Evolutionary conservation across 2,888 invertebrate genomes (phyloP).

Genomic region (Drosophila niveifrons): DNA sequence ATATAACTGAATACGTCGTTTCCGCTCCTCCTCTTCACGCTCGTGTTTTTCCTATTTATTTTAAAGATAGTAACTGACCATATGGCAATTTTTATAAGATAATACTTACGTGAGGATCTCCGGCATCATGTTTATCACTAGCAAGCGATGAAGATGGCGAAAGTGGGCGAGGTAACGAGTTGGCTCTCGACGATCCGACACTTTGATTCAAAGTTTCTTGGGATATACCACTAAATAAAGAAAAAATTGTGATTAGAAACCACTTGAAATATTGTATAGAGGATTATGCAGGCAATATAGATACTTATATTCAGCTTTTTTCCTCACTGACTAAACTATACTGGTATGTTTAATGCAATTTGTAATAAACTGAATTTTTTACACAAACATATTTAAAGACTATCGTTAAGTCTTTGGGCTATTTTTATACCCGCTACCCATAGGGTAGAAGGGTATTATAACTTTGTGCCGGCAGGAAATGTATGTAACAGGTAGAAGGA

Average conservation of each 20-base stretch:
- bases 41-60: conserved; percentile 94
- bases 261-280: conserved; percentile 42
- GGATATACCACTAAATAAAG: conserved; percentile 88
- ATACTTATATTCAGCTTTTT: no score
- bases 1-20: conserved; percentile 97
- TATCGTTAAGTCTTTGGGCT: no score
- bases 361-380: no score
- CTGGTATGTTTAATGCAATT: no score
- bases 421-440: no score
- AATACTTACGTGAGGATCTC: conserved; percentile 90
- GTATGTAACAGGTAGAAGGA: no score
- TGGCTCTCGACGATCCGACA: conserved; percentile 88
- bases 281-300: no score
- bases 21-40: conserved; percentile 97
- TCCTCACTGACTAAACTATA: no score
- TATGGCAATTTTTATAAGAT: not conserved
- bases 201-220: conserved; percentile 88
- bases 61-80: not conserved
- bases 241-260: conserved; percentile 79
- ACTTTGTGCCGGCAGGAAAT: no score
- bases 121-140: conserved; percentile 93
- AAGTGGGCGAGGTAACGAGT: conserved; percentile 91
- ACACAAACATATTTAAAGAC: no score
- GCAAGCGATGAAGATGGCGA: conserved; percentile 97
- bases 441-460: no score